These are phyloP conservation scores for Acronicta leporina DNA, from an alignment of 2,888 invertebrate genomes.

Conservation along the genomic window DNA sequence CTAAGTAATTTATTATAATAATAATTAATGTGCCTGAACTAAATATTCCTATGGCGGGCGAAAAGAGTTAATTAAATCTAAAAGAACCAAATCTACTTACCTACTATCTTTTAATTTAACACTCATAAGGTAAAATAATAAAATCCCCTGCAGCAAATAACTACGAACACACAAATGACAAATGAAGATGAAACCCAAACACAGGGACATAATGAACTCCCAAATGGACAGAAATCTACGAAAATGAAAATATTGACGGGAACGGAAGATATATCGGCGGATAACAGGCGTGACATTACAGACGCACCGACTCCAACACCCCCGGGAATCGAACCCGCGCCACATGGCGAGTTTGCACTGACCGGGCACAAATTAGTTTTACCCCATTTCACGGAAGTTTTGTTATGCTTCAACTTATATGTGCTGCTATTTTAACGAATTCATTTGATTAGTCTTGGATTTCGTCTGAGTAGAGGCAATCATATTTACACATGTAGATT, in stretches of 20 bases:
- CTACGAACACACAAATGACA: conserved; percentile 33
- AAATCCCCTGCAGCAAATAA: conserved; percentile 1
- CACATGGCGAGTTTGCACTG: conserved; percentile 79
- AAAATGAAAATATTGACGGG: conserved; percentile 85
- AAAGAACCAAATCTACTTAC: too few species aligned
- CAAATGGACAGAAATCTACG: conserved; percentile 75
- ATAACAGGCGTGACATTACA: conserved; percentile 88
- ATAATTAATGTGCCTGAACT: too few species aligned
- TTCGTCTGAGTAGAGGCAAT: conserved; percentile 13
- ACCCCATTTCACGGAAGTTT: conserved; percentile 87
- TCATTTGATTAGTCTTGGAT: conserved; percentile 26
- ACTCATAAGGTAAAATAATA: not conserved
- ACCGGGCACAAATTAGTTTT: conserved; percentile 80
- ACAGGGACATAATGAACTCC: conserved; percentile 71
- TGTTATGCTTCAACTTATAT: conserved; percentile 71
- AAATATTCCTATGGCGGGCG: too few species aligned
- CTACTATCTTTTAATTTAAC: not conserved
- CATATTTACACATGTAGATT: conserved; percentile 15
- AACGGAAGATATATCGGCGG: conserved; percentile 83
- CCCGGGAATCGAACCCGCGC: conserved; percentile 82
- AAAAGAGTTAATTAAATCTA: too few species aligned
- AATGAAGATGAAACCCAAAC: conserved; percentile 40
- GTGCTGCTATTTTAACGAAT: conserved; percentile 46
- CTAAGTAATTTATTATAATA: too few species aligned
- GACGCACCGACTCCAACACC: conserved; percentile 66